These are phyloP conservation scores for Nerophis ophidion DNA, from an alignment of 2,113 vertebrate genomes.

Conservation along the genomic window DNA sequence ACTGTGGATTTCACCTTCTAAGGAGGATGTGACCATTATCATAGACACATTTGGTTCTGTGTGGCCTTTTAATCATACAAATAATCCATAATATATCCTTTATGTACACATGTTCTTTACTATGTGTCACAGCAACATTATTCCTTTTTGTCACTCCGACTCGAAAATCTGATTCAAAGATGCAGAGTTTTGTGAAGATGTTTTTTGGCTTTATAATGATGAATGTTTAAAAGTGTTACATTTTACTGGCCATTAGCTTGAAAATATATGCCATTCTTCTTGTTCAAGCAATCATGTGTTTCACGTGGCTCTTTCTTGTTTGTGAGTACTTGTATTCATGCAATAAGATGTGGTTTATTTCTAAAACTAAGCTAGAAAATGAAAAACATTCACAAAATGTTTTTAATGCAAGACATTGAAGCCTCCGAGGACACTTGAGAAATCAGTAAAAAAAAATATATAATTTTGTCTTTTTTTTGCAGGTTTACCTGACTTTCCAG, in stretches of 20 bases:
- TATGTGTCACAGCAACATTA: not conserved
- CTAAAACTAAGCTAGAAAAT: too few species aligned
- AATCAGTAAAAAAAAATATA: not conserved
- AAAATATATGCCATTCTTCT: constrained; percentile 13
- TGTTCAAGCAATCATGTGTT: constrained; percentile 37
- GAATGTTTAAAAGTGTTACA: constrained; percentile 1
- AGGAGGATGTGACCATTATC: too few species aligned
- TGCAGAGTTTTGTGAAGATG: not conserved
- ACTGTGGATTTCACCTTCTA: too few species aligned
- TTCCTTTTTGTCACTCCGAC: not conserved
- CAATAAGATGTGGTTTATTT: too few species aligned
- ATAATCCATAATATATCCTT: not conserved
- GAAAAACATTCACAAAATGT: too few species aligned
- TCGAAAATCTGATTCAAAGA: not conserved
- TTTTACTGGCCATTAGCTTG: not conserved
- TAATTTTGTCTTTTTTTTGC: constrained; percentile 13
- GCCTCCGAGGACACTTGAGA: not conserved
- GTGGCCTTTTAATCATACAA: not conserved
- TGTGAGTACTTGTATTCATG: too few species aligned
- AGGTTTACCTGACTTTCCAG: constrained; percentile 92
- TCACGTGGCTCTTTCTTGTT: constrained; percentile 14
- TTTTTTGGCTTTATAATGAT: constrained; percentile 8
- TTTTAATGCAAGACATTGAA: constrained; percentile 2
- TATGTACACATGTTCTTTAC: not conserved
- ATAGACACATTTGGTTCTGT: too few species aligned